Evolutionary conservation across 37 sponge, comb jelly and placozoan species (phyloP), one percentile per base, ranked within the genome.

Genomic region (Agelas oroides): DNA sequence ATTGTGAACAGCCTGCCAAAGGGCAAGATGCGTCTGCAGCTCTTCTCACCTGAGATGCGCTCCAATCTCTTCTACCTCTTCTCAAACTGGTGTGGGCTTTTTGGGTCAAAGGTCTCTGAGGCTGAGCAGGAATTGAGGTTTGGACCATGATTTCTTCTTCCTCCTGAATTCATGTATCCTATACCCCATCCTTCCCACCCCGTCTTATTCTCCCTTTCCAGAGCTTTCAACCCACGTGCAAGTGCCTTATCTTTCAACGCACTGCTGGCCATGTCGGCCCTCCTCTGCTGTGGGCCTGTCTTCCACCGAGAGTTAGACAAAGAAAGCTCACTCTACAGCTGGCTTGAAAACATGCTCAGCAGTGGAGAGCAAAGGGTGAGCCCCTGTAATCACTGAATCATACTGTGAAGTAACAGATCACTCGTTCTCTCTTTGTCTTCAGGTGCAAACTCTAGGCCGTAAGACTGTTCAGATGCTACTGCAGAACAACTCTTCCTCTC

Each of bases 181-280:
- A n/a, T n/a, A n/a, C n/a, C n/a, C n/a, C n/a, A n/a, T n/a, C n/a
- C n/a, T n/a, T n/a, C n/a, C n/a, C n/a, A n/a, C n/a, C n/a, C n/a
- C n/a, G n/a, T n/a, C n/a, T n/a, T n/a, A n/a, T n/a, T n/a, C n/a
- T n/a, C n/a, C n/a, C n/a, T n/a, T n/a, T n/a, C n/a, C n/a, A 65
- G 59, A 16, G 17, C 58, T 1, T 46, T 57, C 58, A 86, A 70
- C 39, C 64, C 64, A 19, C 84, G 63, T 16, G 27, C 21, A 39
- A 87, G 59, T 57, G 62, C 46, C 63, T 41, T 89, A 18, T 70
- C 78, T 0, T 40, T 78, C 63, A 76, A 77, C 37, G 59, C 71
- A 33, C 76, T 90, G 58, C 81, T 87, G 70, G 93, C 95, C 11
- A 97, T 97, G 96, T 94, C 93, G 24, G 93, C 97, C 66, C 87